Percentiles rank a stretch among this genome's conserved stretches.
These are phyloP conservation scores for Drosophila paranaensis DNA, from an alignment of 2,888 invertebrate genomes.

Conservation along the genomic window DNA sequence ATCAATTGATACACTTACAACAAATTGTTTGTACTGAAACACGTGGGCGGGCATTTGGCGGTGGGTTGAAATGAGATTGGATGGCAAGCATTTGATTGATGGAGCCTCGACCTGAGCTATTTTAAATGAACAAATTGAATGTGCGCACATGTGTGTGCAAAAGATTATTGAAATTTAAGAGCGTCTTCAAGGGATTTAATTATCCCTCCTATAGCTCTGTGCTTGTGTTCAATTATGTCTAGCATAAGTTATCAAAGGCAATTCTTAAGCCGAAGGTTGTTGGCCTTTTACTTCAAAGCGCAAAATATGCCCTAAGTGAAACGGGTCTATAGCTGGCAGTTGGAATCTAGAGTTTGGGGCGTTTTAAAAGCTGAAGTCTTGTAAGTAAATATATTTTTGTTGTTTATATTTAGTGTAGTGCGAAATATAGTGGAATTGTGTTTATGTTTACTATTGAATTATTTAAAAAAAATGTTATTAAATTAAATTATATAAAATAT, in stretches of 20 bases:
- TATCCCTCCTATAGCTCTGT: neutral
- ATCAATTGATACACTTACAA: conserved; percentile 82
- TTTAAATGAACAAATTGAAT: conserved; percentile 80
- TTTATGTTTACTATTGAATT: too few relatives aligned
- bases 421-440: too few relatives aligned
- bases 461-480: too few relatives aligned
- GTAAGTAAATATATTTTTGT: too few relatives aligned
- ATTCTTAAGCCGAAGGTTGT: neutral
- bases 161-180: conserved; percentile 61
- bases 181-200: neutral
- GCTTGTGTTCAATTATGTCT: neutral
- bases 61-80: neutral
- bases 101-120: conserved; percentile 72
- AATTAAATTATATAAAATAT: too few relatives aligned
- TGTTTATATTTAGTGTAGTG: too few relatives aligned
- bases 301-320: neutral
- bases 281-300: conserved; percentile 1
- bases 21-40: conserved; percentile 75
- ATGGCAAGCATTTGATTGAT: conserved; percentile 64
- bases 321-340: neutral
- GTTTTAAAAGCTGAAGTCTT: too few relatives aligned
- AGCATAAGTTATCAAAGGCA: conserved; percentile 2
- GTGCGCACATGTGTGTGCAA: conserved; percentile 41
- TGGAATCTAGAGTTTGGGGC: too few relatives aligned
- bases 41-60: conserved; percentile 48